These are phyloP conservation scores for Amphipoea lucens DNA, from an alignment of 2,888 invertebrate genomes.

Conservation along the genomic window DNA sequence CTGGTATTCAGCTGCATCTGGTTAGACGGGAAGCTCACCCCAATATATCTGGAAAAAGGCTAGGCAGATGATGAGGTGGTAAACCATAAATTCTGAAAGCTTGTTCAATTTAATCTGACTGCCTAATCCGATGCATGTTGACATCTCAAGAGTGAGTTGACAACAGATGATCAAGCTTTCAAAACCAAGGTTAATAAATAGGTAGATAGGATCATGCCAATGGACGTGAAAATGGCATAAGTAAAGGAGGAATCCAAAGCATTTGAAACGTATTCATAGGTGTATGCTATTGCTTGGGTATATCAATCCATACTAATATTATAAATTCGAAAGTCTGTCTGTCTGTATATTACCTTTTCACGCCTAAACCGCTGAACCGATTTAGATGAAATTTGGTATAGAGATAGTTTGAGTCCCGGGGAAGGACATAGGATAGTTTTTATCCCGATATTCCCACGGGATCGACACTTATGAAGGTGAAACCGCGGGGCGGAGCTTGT, in stretches of 20 bases:
- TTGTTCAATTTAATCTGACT: neutral
- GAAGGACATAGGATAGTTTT: too few relatives aligned
- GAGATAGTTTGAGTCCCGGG: too few relatives aligned
- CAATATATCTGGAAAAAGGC: neutral
- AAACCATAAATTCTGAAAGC: neutral
- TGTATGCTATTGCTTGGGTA: neutral
- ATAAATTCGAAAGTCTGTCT: too few relatives aligned
- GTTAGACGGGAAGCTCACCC: neutral
- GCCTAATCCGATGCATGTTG: neutral
- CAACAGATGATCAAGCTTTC: neutral
- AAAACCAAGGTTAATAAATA: neutral
- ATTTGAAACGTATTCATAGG: neutral
- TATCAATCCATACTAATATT: neutral
- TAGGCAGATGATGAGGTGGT: neutral
- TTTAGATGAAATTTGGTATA: too few relatives aligned
- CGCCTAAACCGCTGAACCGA: too few relatives aligned
- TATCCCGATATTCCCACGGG: too few relatives aligned
- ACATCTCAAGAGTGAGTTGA: neutral
- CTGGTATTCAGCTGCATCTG: neutral
- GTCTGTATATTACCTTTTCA: too few relatives aligned
- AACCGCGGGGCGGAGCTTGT: too few relatives aligned
- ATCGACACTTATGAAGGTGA: too few relatives aligned
- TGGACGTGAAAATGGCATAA: neutral
- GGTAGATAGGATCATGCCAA: neutral
- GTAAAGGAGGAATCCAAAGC: neutral